Evolutionary conservation across 2,888 invertebrate species (phyloP).

Genomic region (Andrena fulva): DNA sequence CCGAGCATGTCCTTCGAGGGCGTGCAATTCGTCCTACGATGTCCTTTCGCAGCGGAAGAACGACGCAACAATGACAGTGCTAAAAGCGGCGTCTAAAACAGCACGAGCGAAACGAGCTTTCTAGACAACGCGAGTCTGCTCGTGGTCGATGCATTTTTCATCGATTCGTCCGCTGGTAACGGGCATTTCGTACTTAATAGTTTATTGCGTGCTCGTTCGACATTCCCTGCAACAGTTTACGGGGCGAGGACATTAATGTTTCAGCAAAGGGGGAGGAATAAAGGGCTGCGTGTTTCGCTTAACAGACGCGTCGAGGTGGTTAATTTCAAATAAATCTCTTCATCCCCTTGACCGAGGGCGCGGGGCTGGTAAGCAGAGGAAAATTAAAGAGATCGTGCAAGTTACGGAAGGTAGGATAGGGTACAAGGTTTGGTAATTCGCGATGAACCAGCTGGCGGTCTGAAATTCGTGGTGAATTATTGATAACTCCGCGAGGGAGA

Average conservation of each 20-base stretch:
- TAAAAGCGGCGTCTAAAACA: background rate
- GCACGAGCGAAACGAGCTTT: background rate
- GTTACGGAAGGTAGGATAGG: too few species aligned
- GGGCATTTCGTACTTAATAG: conserved; percentile 29
- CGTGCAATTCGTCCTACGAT: background rate
- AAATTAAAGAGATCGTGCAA: too few species aligned
- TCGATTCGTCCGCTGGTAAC: conserved; percentile 22
- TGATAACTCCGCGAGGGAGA: background rate
- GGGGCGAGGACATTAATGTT: conserved; percentile 28
- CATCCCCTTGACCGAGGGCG: too few species aligned
- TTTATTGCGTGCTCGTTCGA: conserved; percentile 41
- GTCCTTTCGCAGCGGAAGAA: conserved; percentile 5
- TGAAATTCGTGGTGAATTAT: background rate
- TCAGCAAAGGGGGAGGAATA: conserved; percentile 11
- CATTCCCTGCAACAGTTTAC: conserved; percentile 28
- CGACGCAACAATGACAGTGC: background rate
- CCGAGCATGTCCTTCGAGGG: background rate
- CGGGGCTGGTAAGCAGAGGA: too few species aligned
- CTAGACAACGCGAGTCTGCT: background rate
- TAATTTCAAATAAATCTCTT: background rate
- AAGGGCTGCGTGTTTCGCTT: background rate
- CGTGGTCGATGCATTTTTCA: conserved; percentile 5
- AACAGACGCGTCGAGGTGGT: conserved; percentile 9
- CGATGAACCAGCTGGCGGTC: too few species aligned
- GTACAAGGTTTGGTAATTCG: too few species aligned